Evolutionary conservation across 1,140 invertebrate species (phyloP), one percentile per base, ranked within the genome.

Genomic region (Diprion similis): DNA sequence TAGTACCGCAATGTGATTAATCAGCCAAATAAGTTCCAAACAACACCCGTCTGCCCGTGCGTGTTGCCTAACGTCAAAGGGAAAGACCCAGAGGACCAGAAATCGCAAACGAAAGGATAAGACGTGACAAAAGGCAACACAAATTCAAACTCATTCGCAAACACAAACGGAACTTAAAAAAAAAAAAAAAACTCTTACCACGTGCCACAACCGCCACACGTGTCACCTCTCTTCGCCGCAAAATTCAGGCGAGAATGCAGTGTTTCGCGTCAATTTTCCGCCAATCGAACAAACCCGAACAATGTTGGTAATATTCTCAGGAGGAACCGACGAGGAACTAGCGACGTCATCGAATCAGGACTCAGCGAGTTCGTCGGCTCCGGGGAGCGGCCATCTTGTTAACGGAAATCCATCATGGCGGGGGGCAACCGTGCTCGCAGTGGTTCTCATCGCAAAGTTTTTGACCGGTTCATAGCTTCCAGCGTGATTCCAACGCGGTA

Each of bases 271-370:
- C 79, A 75, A 70, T 37, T 70, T 73, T 18, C 68, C 47, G 8
- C 46, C 45, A 46, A 67, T 47, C 15, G 13, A 15, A 19, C 10
- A 67, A 47, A 67, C n/a, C 45, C 17, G 73, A 9, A 65, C 24
- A 68, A 64, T 66, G 24, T 68, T 66, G 66, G 76, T 66, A 76
- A 75, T 73, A 77, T 78, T 74, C 77, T 79, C 79, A 87, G 85
- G 84, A 79, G 82, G 77, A 59, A 84, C 80, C 77, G 83, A 86
- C 73, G 85, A 86, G 37, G 80, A 84, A 66, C 83, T 84, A 24
- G 85, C 81, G 48, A 86, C 85, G 71, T 83, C 83, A 8, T 77
- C 83, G 13, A 84, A 87, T 77, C 81, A 84, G 65, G 76, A 79
- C 66, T 69, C 72, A 6, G 75, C 68, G 45, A 75, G 78, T 67